Percentiles rank a stretch among this genome's conserved stretches.
Conservation (phyloP, 2,888 invertebrate genomes). For the Drosophila sordidapex region DNA sequence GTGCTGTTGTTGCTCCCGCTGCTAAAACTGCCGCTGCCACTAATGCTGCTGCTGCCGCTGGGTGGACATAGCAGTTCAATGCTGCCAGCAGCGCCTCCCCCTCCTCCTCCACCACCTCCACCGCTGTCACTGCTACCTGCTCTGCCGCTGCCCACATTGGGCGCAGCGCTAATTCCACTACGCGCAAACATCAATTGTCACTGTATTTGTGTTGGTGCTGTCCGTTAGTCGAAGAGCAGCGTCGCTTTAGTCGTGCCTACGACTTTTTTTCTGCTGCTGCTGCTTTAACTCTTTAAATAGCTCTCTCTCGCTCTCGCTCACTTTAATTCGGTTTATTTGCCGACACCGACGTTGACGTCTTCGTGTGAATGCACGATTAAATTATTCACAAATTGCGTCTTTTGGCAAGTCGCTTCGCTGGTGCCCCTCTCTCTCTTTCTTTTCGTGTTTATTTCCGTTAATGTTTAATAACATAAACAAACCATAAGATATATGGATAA, state of each 20-base stretch:
- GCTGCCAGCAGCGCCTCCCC: constrained; percentile 53
- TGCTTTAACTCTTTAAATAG: constrained; percentile 48
- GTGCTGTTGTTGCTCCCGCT: constrained; percentile 60
- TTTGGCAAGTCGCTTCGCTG: constrained; percentile 33
- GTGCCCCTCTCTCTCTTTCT: constrained; percentile 9
- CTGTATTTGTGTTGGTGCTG: background rate
- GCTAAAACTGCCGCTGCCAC: constrained; percentile 62
- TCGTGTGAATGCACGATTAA: constrained; percentile 77
- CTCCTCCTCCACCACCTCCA: constrained; percentile 23
- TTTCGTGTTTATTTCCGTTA: constrained; percentile 25
- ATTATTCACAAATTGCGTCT: constrained; percentile 79
- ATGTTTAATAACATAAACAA: constrained; percentile 48
- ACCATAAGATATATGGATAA: constrained; percentile 43
- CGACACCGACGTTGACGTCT: constrained; percentile 11
- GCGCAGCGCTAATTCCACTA: constrained; percentile 49
- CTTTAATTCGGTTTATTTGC: constrained; percentile 9
- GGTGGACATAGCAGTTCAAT: constrained; percentile 68
- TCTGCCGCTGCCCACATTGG: constrained; percentile 33
- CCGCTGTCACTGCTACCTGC: constrained; percentile 22
- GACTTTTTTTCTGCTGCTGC: background rate
- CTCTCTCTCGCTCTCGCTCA: constrained; percentile 8
- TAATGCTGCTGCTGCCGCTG: constrained; percentile 67
- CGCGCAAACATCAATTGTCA: constrained; percentile 60
- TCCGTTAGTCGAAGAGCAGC: constrained; percentile 22
- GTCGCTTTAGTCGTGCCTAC: constrained; percentile 6